Conservation (phyloP, 2,797 vertebrate species). For the Arnoldichthys spilopterus region DNA sequence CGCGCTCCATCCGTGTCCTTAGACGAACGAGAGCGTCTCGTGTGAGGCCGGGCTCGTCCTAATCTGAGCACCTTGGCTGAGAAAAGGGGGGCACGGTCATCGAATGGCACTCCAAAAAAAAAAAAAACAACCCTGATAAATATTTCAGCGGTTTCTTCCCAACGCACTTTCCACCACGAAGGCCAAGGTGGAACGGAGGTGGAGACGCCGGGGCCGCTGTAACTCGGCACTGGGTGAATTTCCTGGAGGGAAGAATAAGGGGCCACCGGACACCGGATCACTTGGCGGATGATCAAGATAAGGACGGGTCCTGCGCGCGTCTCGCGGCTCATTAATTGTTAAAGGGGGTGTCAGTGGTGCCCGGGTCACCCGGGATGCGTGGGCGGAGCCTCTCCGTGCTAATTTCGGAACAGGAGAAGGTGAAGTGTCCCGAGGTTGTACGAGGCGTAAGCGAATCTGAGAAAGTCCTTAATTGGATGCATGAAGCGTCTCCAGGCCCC, state of each 20-base stretch:
- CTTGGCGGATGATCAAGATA: conserved; percentile 64
- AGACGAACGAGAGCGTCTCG: too few relatives aligned
- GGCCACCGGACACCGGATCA: conserved; percentile 65
- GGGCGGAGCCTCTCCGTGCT: not conserved
- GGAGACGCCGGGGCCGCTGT: conserved; percentile 51
- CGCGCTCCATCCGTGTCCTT: too few relatives aligned
- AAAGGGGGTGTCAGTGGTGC: conserved; percentile 21
- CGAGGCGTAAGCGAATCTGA: conserved; percentile 4
- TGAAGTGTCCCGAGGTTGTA: not conserved
- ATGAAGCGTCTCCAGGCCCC: too few relatives aligned
- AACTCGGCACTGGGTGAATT: conserved; percentile 62
- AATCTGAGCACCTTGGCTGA: not conserved
- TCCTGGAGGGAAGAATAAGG: conserved; percentile 62
- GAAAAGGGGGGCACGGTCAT: not conserved
- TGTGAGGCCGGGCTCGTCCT: too few relatives aligned
- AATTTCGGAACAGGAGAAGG: conserved; percentile 33
- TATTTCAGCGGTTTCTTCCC: conserved; percentile 46
- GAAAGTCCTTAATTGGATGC: not conserved
- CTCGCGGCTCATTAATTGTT: conserved; percentile 43
- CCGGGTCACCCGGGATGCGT: not conserved
- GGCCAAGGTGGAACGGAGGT: conserved; percentile 27
- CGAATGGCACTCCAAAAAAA: not conserved
- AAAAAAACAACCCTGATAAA: conserved; percentile 36
- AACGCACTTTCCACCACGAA: conserved; percentile 47
- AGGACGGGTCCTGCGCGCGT: conserved; percentile 40